Base-by-base conservation (phyloP, 2,888 invertebrate genomes). In the Synergus gifuensis region DNA sequence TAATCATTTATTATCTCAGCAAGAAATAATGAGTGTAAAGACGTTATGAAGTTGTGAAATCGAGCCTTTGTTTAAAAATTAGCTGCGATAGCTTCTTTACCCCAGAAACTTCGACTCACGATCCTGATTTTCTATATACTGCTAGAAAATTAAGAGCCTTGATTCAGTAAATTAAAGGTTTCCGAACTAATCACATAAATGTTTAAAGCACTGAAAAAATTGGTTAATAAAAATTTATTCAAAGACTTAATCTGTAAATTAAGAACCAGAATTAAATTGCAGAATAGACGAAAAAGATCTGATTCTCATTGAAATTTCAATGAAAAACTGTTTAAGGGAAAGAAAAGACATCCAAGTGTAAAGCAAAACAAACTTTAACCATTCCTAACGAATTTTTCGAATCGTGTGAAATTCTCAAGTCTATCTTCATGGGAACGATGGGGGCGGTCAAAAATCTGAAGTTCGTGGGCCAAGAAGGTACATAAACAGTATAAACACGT, bases 11-110 rank as follows among this genome's bases (percentile, higher is more conserved):
- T 92, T 91, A 92, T 90, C 89, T 86, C 86, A 79, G 44, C 84
- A 78, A 82, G 84, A 86, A 88, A 88, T 91, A 90, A 90, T 90
- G 89, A 89, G 88, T 84, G 83, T 83, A 84, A 86, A 86, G 84
- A 83, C 87, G 84, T 90, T 87, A 91, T 90, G 88, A 90, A 90
- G 88, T 89, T 86, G 82, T 84, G 87, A 88, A 88, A 89, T 88
- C 86, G 86, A 84, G 85, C 88, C 91, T 91, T 92, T 92, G 91
- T 91, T 91, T 90, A 91, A 92, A 92, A 91, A 92, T 92, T 89
- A 91, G 89, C 89, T 86, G 77, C 83, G 64, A 76, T 54, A 66
- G 76, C 79, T 85, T 82, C 80, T 78, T 83, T 78, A 79, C 79
- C 77, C 46, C 16, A 16, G 16, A 49, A 36, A 22, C 69, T 54